A percentile compares a stretch with the other conserved stretches of the same genome.
These are phyloP conservation scores for Centropristis striata DNA, from an alignment of 2,113 vertebrate species.

Conservation along the genomic window DNA sequence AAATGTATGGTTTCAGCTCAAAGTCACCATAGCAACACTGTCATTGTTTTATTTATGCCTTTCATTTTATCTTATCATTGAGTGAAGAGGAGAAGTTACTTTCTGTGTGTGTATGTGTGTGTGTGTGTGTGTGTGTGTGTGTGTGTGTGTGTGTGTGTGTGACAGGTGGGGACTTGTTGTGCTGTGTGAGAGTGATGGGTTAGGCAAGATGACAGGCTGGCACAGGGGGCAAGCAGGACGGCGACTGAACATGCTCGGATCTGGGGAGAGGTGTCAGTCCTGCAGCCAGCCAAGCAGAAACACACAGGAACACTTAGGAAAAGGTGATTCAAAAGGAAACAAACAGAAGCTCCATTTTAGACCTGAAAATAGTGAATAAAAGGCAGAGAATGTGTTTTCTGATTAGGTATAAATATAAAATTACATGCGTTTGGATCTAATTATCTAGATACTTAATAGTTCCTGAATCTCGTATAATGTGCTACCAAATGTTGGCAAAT, in stretches of 20 bases:
- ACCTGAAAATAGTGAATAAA: slow-evolving; percentile 27
- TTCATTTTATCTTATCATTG: slow-evolving; percentile 68
- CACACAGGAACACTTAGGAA: slow-evolving; percentile 75
- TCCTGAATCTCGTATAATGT: background rate
- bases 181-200: slow-evolving; percentile 78
- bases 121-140: slow-evolving; percentile 19
- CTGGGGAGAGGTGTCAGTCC: slow-evolving; percentile 84
- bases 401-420: background rate
- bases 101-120: background rate
- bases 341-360: slow-evolving; percentile 68
- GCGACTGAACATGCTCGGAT: slow-evolving; percentile 81
- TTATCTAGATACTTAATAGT: background rate
- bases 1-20: slow-evolving; percentile 37
- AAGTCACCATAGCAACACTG: slow-evolving; percentile 69
- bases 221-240: slow-evolving; percentile 80
- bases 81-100: slow-evolving; percentile 58
- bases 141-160: slow-evolving; percentile 37
- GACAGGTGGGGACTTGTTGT: slow-evolving; percentile 74
- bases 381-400: background rate
- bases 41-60: slow-evolving; percentile 62
- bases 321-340: slow-evolving; percentile 76
- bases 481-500: background rate
- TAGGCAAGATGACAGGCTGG: slow-evolving; percentile 81
- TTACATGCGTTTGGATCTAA: background rate
- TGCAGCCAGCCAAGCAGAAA: slow-evolving; percentile 80